A percentile compares a stretch with the other conserved stretches of the same genome.
Evolutionary conservation across 2,797 vertebrate genomes (phyloP).

Genomic region (Margarornis squamiger): DNA sequence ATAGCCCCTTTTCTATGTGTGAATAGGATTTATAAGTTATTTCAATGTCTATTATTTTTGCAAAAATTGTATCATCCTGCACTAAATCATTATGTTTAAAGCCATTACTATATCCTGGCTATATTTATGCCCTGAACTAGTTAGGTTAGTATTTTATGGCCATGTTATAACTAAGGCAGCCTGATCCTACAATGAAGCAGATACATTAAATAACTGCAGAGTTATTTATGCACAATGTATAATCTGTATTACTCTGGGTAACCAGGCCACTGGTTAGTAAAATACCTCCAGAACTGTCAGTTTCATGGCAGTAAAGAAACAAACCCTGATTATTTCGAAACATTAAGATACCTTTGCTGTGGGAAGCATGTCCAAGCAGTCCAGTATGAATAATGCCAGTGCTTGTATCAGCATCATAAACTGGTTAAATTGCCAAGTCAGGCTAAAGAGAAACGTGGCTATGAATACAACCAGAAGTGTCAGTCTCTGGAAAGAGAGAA

Average conservation of each 20-base stretch:
- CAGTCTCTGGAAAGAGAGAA: conserved; percentile 80
- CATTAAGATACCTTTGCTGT: conserved; percentile 81
- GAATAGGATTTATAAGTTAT: background rate
- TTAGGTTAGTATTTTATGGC: background rate
- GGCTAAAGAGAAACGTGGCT: conserved; percentile 90
- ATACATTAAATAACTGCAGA: background rate
- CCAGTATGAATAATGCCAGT: conserved; percentile 86
- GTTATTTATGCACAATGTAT: background rate
- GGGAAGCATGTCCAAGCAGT: conserved; percentile 87
- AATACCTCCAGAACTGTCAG: background rate
- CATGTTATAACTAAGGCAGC: background rate
- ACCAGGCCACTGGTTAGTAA: background rate
- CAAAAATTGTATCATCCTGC: background rate
- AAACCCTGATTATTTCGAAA: background rate
- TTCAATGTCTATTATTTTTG: background rate
- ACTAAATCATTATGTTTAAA: background rate
- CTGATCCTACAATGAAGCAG: background rate
- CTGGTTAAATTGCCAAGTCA: conserved; percentile 99
- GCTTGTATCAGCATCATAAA: conserved; percentile 95
- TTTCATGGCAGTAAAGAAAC: background rate
- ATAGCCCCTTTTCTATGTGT: background rate
- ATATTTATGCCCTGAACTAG: background rate
- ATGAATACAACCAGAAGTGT: conserved; percentile 85
- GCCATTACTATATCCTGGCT: background rate
- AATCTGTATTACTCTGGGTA: background rate